These are phyloP conservation scores for Sphaeridia pumilis DNA, from an alignment of 2,888 invertebrate genomes.

Conservation along the genomic window DNA sequence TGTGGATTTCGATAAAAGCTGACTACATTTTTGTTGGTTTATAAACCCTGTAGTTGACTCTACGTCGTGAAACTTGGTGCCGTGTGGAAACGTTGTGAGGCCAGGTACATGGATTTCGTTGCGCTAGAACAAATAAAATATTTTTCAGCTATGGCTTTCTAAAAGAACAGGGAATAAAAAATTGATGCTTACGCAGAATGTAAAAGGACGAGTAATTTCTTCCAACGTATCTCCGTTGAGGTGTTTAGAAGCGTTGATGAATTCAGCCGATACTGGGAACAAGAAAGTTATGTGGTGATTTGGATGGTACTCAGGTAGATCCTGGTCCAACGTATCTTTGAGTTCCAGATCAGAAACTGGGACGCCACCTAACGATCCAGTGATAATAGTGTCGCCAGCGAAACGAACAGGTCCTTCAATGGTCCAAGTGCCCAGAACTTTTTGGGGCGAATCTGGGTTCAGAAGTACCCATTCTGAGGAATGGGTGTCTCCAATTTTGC, in stretches of 20 bases:
- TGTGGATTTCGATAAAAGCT: slow-evolving; percentile 8
- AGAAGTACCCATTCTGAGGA: slow-evolving; percentile 18
- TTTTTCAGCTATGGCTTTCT: too few species aligned
- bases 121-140: too few species aligned
- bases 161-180: too few species aligned
- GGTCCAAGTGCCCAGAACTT: slow-evolving; percentile 16
- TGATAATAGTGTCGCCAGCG: slow-evolving; percentile 16
- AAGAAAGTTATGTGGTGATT: slow-evolving; percentile 23
- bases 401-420: slow-evolving; percentile 16
- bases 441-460: background rate
- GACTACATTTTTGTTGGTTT: too few species aligned
- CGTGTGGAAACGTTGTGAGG: too few species aligned
- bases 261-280: slow-evolving; percentile 17
- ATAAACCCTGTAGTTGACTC: background rate
- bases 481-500: slow-evolving; percentile 14
- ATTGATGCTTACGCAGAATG: slow-evolving; percentile 24
- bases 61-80: too few species aligned
- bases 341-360: slow-evolving; percentile 17
- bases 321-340: slow-evolving; percentile 15
- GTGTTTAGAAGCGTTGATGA: slow-evolving; percentile 13
- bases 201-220: slow-evolving; percentile 18
- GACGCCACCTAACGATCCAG: slow-evolving; percentile 19
- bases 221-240: slow-evolving; percentile 22
- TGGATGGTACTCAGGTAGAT: slow-evolving; percentile 11
- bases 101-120: too few species aligned